Evolutionary conservation across 2,113 vertebrate genomes (phyloP), one percentile per base, ranked within the genome.

Genomic region (Tachysurus vachellii): DNA sequence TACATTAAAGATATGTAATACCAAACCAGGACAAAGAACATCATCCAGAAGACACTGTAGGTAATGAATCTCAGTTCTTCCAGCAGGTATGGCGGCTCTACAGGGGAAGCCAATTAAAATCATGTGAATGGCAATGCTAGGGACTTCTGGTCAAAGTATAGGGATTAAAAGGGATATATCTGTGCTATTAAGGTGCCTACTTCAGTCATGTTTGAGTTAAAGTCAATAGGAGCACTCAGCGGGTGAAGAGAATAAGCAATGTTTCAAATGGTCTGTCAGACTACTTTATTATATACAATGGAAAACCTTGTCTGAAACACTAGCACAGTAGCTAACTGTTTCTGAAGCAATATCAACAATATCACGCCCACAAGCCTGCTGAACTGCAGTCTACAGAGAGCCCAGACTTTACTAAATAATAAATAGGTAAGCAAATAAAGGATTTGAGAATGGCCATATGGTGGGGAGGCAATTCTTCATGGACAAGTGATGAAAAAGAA

Each of bases 361-460:
- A 44, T 82, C 42, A 82, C 42, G 44, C 54, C 36, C 64, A 80
- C n/a, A 70, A 47, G 54, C 3, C 6, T 28, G 61, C 62, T 59
- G n/a, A 31, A 17, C 61, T 80, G 42, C 56, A 61, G 19, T 59
- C 47, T 50, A 50, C 14, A 57, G 9, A 56, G 5, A 80, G 62
- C 44, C 53, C 31, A 71, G 79, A 31, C 21, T 71, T 59, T n/a
- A 71, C 64, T 50, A 86, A 54, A 80, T 73, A 82, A 86, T 82
- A 86, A 61, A 61, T 31, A 71, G 54, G 44, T 82, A 82, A 82
- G 70, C 85, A 86, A 86, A 81, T 59, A 11, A 82, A 71, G 50
- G 6, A 31, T 82, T 73, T 81, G 54, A 86, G 54, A 56, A 75
- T 16, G 10, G 77, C 80, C 85, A 82, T 82, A 87, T 87, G 85